Percentiles rank a stretch among this genome's conserved stretches.
phyloP scores from a whole-genome alignment of 1,140 invertebrate genomes.

The Ceratina japonica region DNA sequence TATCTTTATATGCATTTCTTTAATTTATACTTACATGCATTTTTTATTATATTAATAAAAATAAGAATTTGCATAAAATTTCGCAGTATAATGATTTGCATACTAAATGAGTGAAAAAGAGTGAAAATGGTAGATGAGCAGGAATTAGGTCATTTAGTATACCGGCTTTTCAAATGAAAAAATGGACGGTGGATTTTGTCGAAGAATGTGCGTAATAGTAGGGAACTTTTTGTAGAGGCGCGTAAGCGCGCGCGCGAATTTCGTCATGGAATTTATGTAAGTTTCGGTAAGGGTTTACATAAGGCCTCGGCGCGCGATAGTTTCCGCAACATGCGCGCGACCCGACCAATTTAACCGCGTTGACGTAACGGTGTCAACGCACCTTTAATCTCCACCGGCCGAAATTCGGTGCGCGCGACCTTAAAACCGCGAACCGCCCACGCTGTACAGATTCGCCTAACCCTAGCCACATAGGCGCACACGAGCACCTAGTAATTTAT shows the following conservation, averaged over 20 bases:
- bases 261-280: conserved; percentile 39
- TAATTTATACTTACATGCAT: too few relatives aligned
- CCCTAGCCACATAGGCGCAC: too few relatives aligned
- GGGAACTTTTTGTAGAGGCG: too few relatives aligned
- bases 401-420: conserved; percentile 23
- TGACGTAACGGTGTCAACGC: conserved; percentile 39
- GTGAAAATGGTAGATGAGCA: neutral
- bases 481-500: neutral
- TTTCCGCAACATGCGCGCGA: conserved; percentile 34
- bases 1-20: too few relatives aligned
- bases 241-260: neutral
- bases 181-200: too few relatives aligned
- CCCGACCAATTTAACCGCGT: conserved; percentile 29
- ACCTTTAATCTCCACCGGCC: conserved; percentile 29
- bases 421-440: conserved; percentile 12
- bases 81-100: too few relatives aligned
- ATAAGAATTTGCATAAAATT: too few relatives aligned
- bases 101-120: too few relatives aligned
- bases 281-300: conserved; percentile 34
- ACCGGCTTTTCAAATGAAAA: neutral
- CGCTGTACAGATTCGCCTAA: neutral
- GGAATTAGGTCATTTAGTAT: neutral
- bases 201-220: too few relatives aligned
- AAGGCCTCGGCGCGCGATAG: conserved; percentile 17
- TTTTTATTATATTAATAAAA: too few relatives aligned